Evolutionary conservation across 2,888 invertebrate species (phyloP), one percentile per base, ranked within the genome.

Genomic region (Terebella lapidaria): DNA sequence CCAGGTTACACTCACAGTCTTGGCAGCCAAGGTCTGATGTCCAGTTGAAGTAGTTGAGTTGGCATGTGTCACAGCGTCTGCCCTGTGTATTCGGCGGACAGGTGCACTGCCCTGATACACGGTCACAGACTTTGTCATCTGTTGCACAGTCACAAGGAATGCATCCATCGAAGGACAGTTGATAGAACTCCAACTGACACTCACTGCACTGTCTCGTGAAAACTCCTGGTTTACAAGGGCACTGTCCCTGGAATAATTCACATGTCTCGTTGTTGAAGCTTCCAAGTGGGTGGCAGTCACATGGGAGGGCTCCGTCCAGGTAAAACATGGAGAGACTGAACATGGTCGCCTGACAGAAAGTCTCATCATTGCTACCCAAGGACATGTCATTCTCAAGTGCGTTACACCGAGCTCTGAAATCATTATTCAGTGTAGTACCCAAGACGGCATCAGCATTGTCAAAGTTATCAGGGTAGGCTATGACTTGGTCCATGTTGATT

Each of bases 41-140:
- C 68, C 69, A 72, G 57, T 67, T 67, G 67, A 72, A 81, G 66
- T 69, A 71, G 54, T 75, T 72, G 10, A 65, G 63, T 28, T 64
- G 59, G 67, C 80, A 78, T 28, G 58, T 85, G 83, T 87, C 85
- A 72, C 87, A 87, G 86, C 87, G 3, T 88, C 90, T 68, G 86
- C 88, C 89, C 71, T 85, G 1, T 83, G 84, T 64, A 87, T 88
- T 81, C 87, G 89, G 71, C 86, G 83, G 87, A 75, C 95, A 95
- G 47, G 59, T 54, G 60, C 74, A 74, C 56, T 70, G 66, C 24
- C 74, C 74, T n/a, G 69, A 70, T 18, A 62, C 53, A 26, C 47
- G 29, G 54, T 73, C 66, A 65, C 74, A 74, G 1, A 67, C 47
- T 26, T 63, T 62, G 53, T 67, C 57, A 25, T 53, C 61, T 25